phyloP scores from a whole-genome alignment of 2,113 vertebrate genomes.

The Ancistrus triradiatus region DNA sequence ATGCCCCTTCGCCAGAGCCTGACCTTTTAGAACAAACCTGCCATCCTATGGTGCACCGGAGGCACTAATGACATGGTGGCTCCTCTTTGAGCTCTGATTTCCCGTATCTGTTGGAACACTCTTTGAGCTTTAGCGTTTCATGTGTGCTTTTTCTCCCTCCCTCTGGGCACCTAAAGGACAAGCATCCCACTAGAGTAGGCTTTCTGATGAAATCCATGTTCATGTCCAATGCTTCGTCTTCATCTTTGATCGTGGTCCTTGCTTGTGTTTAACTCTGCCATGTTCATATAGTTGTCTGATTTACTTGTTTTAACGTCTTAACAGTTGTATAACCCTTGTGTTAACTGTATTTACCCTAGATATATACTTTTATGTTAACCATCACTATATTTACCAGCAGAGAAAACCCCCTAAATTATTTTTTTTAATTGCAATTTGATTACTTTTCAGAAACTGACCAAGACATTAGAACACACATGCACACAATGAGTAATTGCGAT shows the following conservation, averaged over 20 bases:
- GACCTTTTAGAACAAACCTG: conserved; percentile 40
- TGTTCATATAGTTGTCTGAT: too few relatives aligned
- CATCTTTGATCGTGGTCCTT: background rate
- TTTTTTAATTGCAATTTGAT: too few relatives aligned
- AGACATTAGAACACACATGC: too few relatives aligned
- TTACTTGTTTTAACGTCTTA: too few relatives aligned
- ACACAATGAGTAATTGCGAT: too few relatives aligned
- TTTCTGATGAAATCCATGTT: conserved; percentile 28
- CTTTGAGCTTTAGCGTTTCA: conserved; percentile 36
- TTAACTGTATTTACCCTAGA: too few relatives aligned
- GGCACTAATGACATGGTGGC: conserved; percentile 2
- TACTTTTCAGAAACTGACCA: too few relatives aligned
- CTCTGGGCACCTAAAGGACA: conserved; percentile 11
- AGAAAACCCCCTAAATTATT: too few relatives aligned
- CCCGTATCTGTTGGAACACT: conserved; percentile 19
- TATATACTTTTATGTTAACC: too few relatives aligned
- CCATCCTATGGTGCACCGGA: conserved; percentile 15
- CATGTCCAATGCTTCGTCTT: background rate
- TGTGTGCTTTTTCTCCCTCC: conserved; percentile 4
- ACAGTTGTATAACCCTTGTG: too few relatives aligned
- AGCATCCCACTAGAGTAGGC: conserved; percentile 15
- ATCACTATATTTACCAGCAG: too few relatives aligned
- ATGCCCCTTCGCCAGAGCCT: conserved; percentile 38
- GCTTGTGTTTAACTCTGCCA: background rate
- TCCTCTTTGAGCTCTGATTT: conserved; percentile 31